phyloP scores from a whole-genome alignment of 2,888 invertebrate genomes.

The Loripinus fragilis region DNA sequence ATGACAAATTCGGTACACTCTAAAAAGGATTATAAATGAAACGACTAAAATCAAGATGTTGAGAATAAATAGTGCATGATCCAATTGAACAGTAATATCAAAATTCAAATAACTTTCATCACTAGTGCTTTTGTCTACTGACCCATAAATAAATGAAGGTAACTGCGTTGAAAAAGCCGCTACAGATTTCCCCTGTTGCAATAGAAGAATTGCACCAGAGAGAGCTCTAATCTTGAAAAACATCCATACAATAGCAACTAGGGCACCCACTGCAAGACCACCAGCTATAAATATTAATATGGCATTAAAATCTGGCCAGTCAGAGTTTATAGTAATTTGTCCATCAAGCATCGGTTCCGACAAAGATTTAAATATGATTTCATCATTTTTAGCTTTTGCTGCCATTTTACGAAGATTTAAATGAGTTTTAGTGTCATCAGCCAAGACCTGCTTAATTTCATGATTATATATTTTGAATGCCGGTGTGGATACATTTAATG shows the following conservation, averaged over 20 bases:
- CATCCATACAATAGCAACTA: not conserved
- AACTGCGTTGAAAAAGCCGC: slow-evolving; percentile 5
- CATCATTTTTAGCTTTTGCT: slow-evolving; percentile 28
- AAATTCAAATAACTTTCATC: not conserved
- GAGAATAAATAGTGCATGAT: slow-evolving; percentile 16
- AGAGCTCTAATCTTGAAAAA: slow-evolving; percentile 12
- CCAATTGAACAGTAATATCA: slow-evolving; percentile 7
- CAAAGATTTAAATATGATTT: slow-evolving; percentile 20
- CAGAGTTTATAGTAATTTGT: slow-evolving; percentile 11
- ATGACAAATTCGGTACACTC: not conserved
- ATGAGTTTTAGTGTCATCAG: slow-evolving; percentile 28
- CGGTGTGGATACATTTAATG: slow-evolving; percentile 33
- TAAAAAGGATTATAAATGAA: not conserved
- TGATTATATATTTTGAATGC: slow-evolving; percentile 37
- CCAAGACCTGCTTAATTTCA: slow-evolving; percentile 26
- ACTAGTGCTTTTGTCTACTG: not conserved
- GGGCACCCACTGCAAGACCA: not conserved
- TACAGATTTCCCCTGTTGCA: not conserved
- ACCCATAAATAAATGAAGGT: slow-evolving; percentile 28
- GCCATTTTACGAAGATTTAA: slow-evolving; percentile 31
- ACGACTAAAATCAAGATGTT: not conserved
- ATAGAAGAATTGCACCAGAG: not conserved
- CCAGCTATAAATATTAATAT: slow-evolving; percentile 17
- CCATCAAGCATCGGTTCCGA: slow-evolving; percentile 29
- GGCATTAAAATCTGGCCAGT: slow-evolving; percentile 28